Conservation (phyloP, 2,113 vertebrate genomes). For the Glaucomys volans region DNA sequence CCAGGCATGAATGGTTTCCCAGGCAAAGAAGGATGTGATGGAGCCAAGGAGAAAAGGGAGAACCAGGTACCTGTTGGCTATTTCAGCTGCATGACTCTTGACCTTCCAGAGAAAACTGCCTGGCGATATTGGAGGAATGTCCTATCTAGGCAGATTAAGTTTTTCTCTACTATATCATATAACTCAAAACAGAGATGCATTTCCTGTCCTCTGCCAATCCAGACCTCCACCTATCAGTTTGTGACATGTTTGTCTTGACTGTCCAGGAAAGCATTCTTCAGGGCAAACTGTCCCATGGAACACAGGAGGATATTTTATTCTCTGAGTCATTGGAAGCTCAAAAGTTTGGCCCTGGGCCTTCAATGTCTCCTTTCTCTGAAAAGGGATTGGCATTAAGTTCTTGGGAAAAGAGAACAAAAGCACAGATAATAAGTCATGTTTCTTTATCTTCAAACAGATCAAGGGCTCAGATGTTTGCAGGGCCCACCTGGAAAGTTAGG, state of each 20-base stretch:
- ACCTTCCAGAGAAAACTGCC: not conserved
- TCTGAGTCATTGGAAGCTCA: not conserved
- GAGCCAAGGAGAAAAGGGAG: constrained; percentile 76
- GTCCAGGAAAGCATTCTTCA: not conserved
- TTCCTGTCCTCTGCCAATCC: not conserved
- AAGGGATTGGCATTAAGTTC: not conserved
- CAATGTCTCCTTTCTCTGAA: not conserved
- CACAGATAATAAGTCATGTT: not conserved
- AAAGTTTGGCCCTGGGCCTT: not conserved
- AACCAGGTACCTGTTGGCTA: constrained; percentile 59
- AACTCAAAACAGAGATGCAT: not conserved
- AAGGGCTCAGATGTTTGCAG: constrained; percentile 65
- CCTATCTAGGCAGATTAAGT: not conserved
- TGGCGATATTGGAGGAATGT: too few relatives aligned
- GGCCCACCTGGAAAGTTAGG: constrained; percentile 75
- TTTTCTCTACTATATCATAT: not conserved
- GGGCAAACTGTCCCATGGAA: too few relatives aligned
- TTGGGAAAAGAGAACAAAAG: not conserved
- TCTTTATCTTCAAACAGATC: constrained; percentile 34
- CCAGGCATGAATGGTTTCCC: constrained; percentile 63
- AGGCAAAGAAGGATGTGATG: constrained; percentile 71
- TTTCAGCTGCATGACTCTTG: not conserved
- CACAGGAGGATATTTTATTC: not conserved
- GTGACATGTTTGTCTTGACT: not conserved
- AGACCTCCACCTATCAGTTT: not conserved